phyloP scores from a whole-genome alignment of 2,797 vertebrate genomes.

The Molossus alvarezi region DNA sequence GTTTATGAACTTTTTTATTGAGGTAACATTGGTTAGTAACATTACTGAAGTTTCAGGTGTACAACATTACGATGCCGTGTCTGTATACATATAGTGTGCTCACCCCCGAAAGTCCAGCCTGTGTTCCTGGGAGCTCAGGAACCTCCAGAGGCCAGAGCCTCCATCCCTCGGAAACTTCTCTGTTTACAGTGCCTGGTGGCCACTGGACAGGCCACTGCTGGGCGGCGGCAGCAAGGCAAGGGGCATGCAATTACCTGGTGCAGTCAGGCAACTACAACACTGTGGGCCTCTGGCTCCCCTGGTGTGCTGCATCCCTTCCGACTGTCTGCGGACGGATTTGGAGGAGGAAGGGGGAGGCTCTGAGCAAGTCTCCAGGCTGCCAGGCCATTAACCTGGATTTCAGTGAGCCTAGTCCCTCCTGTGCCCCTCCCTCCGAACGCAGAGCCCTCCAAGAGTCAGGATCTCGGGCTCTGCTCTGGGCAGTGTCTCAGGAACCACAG shows the following conservation, averaged over 20 bases:
- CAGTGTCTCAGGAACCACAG: background rate
- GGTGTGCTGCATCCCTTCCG: background rate
- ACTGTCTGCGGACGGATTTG: background rate
- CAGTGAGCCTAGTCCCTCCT: background rate
- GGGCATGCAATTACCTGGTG: slow-evolving; percentile 60
- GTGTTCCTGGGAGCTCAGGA: background rate
- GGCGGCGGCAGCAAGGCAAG: background rate
- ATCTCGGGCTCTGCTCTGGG: background rate
- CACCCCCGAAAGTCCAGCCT: background rate
- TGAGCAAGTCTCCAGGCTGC: background rate
- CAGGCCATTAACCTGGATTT: slow-evolving; percentile 50
- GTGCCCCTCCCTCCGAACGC: background rate
- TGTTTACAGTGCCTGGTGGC: background rate
- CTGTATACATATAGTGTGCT: background rate
- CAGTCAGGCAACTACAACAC: slow-evolving; percentile 70
- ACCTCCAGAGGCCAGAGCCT: background rate
- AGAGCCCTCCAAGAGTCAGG: background rate
- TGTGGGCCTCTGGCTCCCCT: background rate
- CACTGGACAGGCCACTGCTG: background rate
- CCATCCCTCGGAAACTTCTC: background rate
- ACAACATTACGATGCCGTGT: too few species aligned
- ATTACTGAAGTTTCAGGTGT: background rate
- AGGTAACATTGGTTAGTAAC: background rate
- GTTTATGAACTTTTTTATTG: background rate
- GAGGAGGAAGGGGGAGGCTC: background rate